Percentiles rank a stretch among this genome's conserved stretches.
phyloP scores from a whole-genome alignment of 2,113 vertebrate genomes.

The Antigone vipio region DNA sequence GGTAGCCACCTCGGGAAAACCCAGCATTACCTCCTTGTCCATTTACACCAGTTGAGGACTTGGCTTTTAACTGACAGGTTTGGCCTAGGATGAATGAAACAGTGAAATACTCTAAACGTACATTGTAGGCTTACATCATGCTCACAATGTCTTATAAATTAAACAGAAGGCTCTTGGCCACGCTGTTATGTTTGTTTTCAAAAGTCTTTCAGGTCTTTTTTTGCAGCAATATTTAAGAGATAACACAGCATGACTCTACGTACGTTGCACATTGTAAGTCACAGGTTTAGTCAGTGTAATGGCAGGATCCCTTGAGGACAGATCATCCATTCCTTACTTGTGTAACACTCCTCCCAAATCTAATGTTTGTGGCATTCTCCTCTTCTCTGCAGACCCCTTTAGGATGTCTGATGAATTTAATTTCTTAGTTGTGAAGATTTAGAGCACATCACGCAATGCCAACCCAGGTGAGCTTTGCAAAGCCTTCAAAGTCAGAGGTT shows the following conservation, averaged over 20 bases:
- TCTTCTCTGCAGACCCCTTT: neutral
- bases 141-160: neutral
- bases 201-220: neutral
- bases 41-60: neutral
- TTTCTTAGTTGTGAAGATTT: neutral
- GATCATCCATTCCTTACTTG: too few relatives aligned
- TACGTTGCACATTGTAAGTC: fast-evolving
- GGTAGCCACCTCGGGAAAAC: neutral
- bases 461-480: neutral
- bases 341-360: neutral
- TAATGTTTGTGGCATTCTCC: neutral
- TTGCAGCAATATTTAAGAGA: fast-evolving
- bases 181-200: neutral
- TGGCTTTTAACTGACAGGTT: neutral
- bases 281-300: neutral
- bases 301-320: neutral
- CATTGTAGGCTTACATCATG: neutral
- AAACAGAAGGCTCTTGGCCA: neutral
- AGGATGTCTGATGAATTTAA: neutral
- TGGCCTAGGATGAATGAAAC: neutral
- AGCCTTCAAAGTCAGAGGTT: neutral
- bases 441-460: fast-evolving
- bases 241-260: neutral
- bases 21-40: neutral
- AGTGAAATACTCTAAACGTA: neutral